Conservation (phyloP, 2,113 vertebrate species). For the Neomonachus schauinslandi region DNA sequence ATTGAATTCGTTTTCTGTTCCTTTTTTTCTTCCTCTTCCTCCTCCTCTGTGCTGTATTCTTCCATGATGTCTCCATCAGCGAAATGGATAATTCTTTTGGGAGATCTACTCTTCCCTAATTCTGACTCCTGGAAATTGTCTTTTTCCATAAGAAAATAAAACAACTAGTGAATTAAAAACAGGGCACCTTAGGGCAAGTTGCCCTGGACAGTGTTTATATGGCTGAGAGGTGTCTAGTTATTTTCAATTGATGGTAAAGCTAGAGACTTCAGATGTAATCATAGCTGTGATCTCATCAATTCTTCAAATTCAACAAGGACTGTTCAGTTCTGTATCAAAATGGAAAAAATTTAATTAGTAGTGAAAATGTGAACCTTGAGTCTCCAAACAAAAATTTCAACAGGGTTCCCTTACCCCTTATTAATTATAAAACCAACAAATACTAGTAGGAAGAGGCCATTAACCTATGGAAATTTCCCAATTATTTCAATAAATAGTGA, state of each 20-base stretch:
- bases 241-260: not conserved
- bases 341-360: slow-evolving; percentile 28
- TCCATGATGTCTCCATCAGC: slow-evolving; percentile 87
- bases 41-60: slow-evolving; percentile 81
- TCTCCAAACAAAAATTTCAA: slow-evolving; percentile 1
- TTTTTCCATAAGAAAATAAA: slow-evolving; percentile 49
- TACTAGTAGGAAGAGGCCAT: not conserved
- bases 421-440: not conserved
- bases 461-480: not conserved
- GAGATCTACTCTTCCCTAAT: not conserved
- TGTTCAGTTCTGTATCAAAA: not conserved
- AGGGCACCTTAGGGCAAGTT: not conserved
- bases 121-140: slow-evolving; percentile 2
- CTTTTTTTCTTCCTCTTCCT: slow-evolving; percentile 80
- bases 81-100: slow-evolving; percentile 87
- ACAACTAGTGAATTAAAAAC: not conserved
- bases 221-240: not conserved
- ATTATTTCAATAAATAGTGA: not conserved
- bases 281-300: not conserved
- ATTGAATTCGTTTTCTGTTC: slow-evolving; percentile 35
- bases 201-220: not conserved
- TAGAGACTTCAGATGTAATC: not conserved
- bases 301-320: not conserved
- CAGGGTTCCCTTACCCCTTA: not conserved
- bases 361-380: not conserved